phyloP scores from a whole-genome alignment of 1,140 invertebrate genomes.

The Hyles euphorbiae region DNA sequence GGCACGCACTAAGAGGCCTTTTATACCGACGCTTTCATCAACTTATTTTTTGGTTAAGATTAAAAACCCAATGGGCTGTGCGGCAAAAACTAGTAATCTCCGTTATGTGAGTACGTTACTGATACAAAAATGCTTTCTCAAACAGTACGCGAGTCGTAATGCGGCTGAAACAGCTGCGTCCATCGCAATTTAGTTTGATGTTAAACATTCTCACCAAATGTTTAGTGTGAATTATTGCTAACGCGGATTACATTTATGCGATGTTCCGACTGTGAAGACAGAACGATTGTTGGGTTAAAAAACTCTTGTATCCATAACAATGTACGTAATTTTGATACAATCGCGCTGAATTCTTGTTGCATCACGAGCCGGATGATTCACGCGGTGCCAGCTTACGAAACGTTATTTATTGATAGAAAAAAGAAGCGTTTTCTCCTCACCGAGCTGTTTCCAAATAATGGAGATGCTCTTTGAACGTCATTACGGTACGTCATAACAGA shows the following conservation, averaged over 20 bases:
- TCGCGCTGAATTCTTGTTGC: slow-evolving; percentile 5
- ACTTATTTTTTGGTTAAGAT: too few species aligned
- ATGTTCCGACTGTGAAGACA: neutral
- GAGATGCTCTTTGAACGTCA: slow-evolving; percentile 37
- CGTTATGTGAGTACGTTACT: neutral
- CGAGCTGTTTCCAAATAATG: slow-evolving; percentile 16
- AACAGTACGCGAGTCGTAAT: slow-evolving; percentile 5
- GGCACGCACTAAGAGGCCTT: too few species aligned
- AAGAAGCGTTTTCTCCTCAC: slow-evolving; percentile 9
- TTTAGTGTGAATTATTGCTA: slow-evolving; percentile 10
- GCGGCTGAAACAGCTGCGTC: slow-evolving; percentile 10
- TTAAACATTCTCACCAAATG: slow-evolving; percentile 11
- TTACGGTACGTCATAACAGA: slow-evolving; percentile 53
- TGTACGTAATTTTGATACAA: slow-evolving; percentile 3
- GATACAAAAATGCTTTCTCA: too few species aligned
- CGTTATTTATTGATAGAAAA: slow-evolving; percentile 15
- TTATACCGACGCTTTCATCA: too few species aligned
- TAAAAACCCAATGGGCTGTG: too few species aligned
- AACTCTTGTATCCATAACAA: slow-evolving; percentile 4
- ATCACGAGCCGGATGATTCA: slow-evolving; percentile 13
- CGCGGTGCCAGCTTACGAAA: slow-evolving; percentile 8
- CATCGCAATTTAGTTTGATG: slow-evolving; percentile 8
- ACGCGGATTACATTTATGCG: slow-evolving; percentile 7
- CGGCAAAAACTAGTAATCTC: too few species aligned
- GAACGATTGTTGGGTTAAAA: slow-evolving; percentile 2